These are phyloP conservation scores for Sebastes variabilis DNA, from an alignment of 2,797 vertebrate genomes.

Conservation along the genomic window DNA sequence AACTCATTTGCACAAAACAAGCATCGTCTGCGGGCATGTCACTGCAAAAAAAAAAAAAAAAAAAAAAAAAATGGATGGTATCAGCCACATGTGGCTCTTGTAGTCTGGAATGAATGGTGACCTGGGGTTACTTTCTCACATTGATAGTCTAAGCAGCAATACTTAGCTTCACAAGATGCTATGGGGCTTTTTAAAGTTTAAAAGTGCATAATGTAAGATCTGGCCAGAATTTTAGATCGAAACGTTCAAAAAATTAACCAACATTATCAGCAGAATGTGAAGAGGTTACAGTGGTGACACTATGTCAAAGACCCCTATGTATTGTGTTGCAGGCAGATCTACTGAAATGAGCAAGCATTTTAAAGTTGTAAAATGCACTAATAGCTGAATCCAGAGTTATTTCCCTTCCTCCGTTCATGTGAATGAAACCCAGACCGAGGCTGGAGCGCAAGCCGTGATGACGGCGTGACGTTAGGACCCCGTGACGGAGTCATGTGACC, in stretches of 20 bases:
- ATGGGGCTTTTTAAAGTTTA: background rate
- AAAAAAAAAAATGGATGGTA: background rate
- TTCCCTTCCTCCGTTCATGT: too few relatives aligned
- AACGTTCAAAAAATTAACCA: background rate
- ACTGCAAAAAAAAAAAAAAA: background rate
- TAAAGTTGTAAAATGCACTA: too few relatives aligned
- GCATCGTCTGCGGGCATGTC: conserved; percentile 10
- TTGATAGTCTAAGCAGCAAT: conserved; percentile 22
- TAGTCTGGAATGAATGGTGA: conserved; percentile 49
- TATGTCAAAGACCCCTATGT: background rate
- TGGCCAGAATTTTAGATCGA: background rate
- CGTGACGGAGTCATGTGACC: too few relatives aligned
- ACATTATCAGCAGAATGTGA: background rate
- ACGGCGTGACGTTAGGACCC: too few relatives aligned
- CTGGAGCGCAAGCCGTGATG: too few relatives aligned
- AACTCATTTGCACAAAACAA: conserved; percentile 57
- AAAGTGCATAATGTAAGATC: background rate
- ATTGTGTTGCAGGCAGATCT: background rate
- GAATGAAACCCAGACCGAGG: too few relatives aligned
- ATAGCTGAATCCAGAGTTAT: too few relatives aligned
- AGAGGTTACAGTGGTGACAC: background rate
- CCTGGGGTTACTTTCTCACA: conserved; percentile 39
- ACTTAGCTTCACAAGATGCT: conserved; percentile 13
- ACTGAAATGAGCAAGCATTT: background rate
- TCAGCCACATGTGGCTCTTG: conserved; percentile 15